Base-by-base conservation (phyloP, 2,797 vertebrate species). In the Anguilla anguilla region DNA sequence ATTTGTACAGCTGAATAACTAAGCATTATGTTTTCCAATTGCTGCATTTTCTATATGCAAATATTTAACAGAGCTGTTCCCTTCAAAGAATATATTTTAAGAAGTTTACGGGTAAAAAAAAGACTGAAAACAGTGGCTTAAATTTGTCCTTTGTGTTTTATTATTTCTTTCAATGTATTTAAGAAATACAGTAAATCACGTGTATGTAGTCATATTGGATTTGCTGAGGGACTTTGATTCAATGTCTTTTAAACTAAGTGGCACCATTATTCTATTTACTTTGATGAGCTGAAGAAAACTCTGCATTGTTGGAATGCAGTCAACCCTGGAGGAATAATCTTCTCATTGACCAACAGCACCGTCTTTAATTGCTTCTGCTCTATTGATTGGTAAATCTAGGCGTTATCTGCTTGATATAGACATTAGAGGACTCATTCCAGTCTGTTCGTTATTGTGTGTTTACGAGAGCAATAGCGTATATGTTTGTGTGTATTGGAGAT, bases 351-450 rank as follows among this genome's bases (percentile, higher is more conserved):
- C 83, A 28, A 53, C 28, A 51, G 13, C 89, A 64, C 87, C 88
- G 90, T 89, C 87, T 89, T 90, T 92, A 92, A 93, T 91, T 91
- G 91, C 86, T 82, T 92, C 89, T 89, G 55, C 82, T 87, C 87
- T 77, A 93, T 92, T 93, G 91, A 93, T 93, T 92, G 91, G 91
- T 86, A 89, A 91, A 89, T 92, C 90, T 89, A 87, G 77, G 57
- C 53, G 85, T 90, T 91, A 92, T 94, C 92, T 92, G 72, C 87
- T 88, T 85, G 69, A 86, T 64, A 87, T 90, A 93, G 91, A 88
- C 87, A 85, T 87, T 84, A 87, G 87, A 86, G 79, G 49, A 84
- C 74, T 81, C 28, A 49, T 67, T 84, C 87, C 85, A 88, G 35
- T 79, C 35, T 53, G 22, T 86, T 64, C 87, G 51, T 46, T 17